These are phyloP conservation scores for Anniella stebbinsi DNA, from an alignment of 2,797 vertebrate species.

Conservation along the genomic window DNA sequence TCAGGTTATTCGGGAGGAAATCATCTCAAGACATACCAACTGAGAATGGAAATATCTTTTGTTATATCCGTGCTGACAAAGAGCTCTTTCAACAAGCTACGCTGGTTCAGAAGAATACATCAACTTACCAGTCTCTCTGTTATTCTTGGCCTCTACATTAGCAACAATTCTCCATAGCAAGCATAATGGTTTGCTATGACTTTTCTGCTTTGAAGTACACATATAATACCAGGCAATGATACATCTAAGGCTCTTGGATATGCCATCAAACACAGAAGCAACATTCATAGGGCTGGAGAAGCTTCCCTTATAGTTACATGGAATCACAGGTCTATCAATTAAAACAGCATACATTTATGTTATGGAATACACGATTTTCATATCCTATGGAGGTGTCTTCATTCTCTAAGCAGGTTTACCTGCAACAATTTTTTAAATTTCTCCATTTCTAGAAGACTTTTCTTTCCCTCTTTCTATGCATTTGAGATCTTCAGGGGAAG, in stretches of 20 bases:
- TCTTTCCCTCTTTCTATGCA: conserved; percentile 10
- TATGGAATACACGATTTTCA: conserved; percentile 28
- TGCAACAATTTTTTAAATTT: neutral
- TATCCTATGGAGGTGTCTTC: neutral
- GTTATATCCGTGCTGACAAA: neutral
- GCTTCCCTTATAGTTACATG: conserved; percentile 12
- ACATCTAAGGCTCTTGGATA: conserved; percentile 11
- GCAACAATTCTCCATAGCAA: neutral
- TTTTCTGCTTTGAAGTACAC: conserved; percentile 2
- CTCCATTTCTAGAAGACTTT: conserved; percentile 14
- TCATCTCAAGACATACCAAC: neutral
- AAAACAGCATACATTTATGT: neutral
- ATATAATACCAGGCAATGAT: neutral
- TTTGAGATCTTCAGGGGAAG: no score
- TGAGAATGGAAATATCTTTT: neutral
- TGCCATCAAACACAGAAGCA: conserved; percentile 11
- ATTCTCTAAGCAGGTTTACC: neutral
- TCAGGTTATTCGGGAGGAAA: neutral
- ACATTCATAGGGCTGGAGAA: neutral
- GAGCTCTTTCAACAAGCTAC: neutral
- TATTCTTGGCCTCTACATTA: neutral
- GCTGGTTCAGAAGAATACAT: neutral
- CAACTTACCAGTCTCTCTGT: neutral
- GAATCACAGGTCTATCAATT: neutral
- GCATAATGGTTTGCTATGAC: neutral